Base-by-base conservation (phyloP, 2,113 vertebrate species). In the Psittacula cyanocephala region DNA sequence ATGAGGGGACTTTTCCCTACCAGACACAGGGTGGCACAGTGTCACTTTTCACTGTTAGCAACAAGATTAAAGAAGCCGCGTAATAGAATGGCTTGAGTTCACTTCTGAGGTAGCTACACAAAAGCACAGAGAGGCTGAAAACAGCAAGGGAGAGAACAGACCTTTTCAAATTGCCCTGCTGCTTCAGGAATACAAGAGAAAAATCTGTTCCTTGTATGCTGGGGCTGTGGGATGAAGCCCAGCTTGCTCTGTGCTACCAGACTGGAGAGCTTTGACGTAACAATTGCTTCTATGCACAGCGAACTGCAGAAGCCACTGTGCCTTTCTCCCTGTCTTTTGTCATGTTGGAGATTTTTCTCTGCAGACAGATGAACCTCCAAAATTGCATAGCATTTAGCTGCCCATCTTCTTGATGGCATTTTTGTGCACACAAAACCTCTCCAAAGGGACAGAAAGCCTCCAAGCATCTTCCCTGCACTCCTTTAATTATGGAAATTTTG, bases 11-110 rank as follows among this genome's bases (percentile, higher is more conserved):
- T 24, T 79, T 64, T 92, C 85, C 69, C 74, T 88, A 28, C 83
- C 44, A 74, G 86, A 84, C 88, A 68, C 88, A 94, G 88, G 74
- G 86, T 91, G 86, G 81, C 88, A 94, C 69, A 81, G 83, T 83
- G 90, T 92, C 77, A 86, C 88, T 72, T 70, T 63, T 85, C 85
- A 63, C 88, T 43, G n/a, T 72, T 65, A 87, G 74, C 86, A 94
- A 53, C 81, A 39, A 57, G 74, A 91, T 81, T 52, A 88, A 84
- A 83, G 76, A 49, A 65, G 53, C n/a, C 4, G 11, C 0, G 0
- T 52, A 85, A 76, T 67, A 69, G 65, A 94, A 78, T 3, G 37
- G 86, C 92, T 95, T 2, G 1, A 63, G 44, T 91, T 93, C 62
- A 57, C 78, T 79, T 76, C 57, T 69, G 62, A 90, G 69, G 31